Conservation (phyloP, 2,888 invertebrate species). For the Leucophenga maculata region DNA sequence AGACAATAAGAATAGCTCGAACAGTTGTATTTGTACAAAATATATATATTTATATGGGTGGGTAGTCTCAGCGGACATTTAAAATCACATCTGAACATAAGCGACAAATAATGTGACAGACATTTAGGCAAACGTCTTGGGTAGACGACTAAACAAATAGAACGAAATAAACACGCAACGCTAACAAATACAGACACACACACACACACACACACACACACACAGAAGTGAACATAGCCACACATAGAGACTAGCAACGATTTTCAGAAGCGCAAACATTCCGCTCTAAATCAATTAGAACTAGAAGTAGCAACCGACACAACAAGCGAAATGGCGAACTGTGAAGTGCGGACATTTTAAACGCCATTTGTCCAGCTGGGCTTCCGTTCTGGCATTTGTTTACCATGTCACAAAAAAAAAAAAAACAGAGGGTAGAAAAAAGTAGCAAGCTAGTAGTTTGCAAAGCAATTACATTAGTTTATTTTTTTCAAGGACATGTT, state of each 20-base stretch:
- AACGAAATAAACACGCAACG: constrained; percentile 7
- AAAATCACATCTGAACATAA: constrained; percentile 30
- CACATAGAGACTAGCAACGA: neutral
- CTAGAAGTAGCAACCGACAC: neutral
- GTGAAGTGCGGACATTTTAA: constrained; percentile 26
- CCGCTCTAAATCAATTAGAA: constrained; percentile 24
- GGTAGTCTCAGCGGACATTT: constrained; percentile 25
- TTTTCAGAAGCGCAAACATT: neutral
- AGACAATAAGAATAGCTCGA: neutral
- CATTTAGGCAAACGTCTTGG: constrained; percentile 12
- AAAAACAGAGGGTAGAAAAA: no score
- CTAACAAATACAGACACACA: neutral
- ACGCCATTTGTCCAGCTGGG: constrained; percentile 22
- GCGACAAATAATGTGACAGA: constrained; percentile 30
- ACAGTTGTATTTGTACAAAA: neutral
- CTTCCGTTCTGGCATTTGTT: constrained; percentile 15
- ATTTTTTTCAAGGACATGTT: no score
- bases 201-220: neutral
- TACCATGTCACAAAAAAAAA: neutral
- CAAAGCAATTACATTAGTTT: no score
- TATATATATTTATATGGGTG: neutral
- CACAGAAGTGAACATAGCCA: constrained; percentile 5
- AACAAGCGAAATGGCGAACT: constrained; percentile 20
- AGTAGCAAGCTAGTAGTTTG: no score
- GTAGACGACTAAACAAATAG: neutral